These are phyloP conservation scores for Chrysina gloriosa DNA, from an alignment of 2,888 invertebrate genomes.

Conservation along the genomic window DNA sequence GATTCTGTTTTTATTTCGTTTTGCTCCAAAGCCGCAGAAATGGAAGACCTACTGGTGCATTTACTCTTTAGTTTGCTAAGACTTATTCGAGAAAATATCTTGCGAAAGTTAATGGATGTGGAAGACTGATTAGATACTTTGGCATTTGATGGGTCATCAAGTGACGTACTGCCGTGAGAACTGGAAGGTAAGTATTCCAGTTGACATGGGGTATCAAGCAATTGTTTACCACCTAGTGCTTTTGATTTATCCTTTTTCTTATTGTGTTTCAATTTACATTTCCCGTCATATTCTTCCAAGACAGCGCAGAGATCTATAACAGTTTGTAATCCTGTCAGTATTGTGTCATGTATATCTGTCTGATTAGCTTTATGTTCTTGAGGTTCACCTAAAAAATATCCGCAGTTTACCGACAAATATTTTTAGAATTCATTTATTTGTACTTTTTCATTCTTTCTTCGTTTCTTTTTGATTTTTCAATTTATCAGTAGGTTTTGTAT, in stretches of 20 bases:
- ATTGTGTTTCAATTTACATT: conserved; percentile 2
- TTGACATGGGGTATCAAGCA: not conserved
- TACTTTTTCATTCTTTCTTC: conserved; percentile 1
- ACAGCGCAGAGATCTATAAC: conserved; percentile 50
- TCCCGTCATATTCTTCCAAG: conserved; percentile 14
- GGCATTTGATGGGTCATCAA: not conserved
- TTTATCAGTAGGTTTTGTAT: not conserved
- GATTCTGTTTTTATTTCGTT: not conserved
- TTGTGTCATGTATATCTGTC: conserved; percentile 53
- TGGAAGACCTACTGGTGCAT: not conserved
- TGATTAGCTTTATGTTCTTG: not conserved
- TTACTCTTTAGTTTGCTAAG: not conserved
- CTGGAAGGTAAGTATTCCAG: not conserved
- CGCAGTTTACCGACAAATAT: not conserved
- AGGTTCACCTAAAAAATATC: not conserved
- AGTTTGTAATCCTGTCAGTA: conserved; percentile 57
- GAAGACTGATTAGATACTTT: not conserved
- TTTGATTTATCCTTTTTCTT: not conserved
- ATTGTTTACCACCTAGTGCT: not conserved
- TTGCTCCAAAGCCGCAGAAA: not conserved
- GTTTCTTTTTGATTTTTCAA: conserved; percentile 9
- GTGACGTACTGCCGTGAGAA: not conserved
- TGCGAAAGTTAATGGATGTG: not conserved
- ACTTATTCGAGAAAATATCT: conserved; percentile 2
- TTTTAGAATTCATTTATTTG: not conserved